phyloP scores from a whole-genome alignment of 1,140 invertebrate genomes.

The Gonatopus flavifemur region DNA sequence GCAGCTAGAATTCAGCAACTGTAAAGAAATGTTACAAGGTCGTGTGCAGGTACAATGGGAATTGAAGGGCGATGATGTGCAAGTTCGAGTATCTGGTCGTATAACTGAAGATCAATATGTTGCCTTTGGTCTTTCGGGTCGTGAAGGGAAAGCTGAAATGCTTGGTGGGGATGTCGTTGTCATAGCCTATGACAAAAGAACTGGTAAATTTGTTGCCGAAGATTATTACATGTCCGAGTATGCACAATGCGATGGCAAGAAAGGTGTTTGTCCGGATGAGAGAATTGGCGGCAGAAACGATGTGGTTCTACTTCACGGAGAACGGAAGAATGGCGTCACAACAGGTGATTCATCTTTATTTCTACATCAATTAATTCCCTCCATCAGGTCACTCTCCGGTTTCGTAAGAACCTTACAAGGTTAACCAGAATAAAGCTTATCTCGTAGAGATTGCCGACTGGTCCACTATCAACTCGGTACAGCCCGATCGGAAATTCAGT shows the following conservation, averaged over 20 bases:
- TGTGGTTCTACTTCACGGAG: slow-evolving; percentile 71
- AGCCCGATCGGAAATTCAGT: no score
- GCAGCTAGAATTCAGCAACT: slow-evolving; percentile 64
- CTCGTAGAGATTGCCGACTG: no score
- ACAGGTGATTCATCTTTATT: slow-evolving; percentile 58
- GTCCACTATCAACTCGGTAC: no score
- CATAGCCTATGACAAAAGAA: slow-evolving; percentile 74
- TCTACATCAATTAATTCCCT: no score
- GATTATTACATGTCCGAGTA: slow-evolving; percentile 85
- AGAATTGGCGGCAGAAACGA: slow-evolving; percentile 81
- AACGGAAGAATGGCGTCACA: slow-evolving; percentile 77
- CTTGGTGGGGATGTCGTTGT: slow-evolving; percentile 83
- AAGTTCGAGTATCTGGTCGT: slow-evolving; percentile 74
- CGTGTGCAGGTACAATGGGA: slow-evolving; percentile 82
- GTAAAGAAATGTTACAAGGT: slow-evolving; percentile 76
- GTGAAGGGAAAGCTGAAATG: slow-evolving; percentile 70
- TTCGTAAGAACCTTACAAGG: no score
- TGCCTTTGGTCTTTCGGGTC: slow-evolving; percentile 82
- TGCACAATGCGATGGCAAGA: slow-evolving; percentile 79
- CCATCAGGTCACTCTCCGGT: no score
- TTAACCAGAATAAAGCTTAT: no score
- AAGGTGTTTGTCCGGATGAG: slow-evolving; percentile 83
- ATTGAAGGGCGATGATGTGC: slow-evolving; percentile 70
- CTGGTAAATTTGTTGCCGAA: slow-evolving; percentile 71
- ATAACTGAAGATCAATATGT: slow-evolving; percentile 85